Evolutionary conservation across 1,140 invertebrate species (phyloP), one percentile per base, ranked within the genome.

Genomic region (Agrilus planipennis): DNA sequence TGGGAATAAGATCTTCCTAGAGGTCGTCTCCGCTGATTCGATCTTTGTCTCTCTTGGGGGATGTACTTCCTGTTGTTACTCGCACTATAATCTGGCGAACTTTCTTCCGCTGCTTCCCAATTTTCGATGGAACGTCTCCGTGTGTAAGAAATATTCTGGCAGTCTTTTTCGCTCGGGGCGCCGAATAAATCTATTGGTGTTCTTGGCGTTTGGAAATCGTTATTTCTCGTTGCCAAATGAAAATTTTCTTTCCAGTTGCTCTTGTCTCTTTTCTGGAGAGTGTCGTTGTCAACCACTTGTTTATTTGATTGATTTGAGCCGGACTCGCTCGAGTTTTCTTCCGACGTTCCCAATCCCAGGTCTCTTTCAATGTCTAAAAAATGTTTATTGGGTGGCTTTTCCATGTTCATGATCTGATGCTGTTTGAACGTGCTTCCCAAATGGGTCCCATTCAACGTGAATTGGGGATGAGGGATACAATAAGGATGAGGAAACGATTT

Each of bases 311-410:
- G 79, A 49, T 79, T 78, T 44, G 74, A 81, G 0, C 77, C 77
- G 45, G 71, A 77, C 53, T 83, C 81, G 35, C 72, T 84, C 2
- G 73, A 84, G 57, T 79, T 84, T 61, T 79, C 84, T 40, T 75
- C 84, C 1, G 84, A 89, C 3, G 87, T 91, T 0, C 88, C 88
- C 0, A 92, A 63, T 0, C 87, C 88, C 2, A 83, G 68, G 60
- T 92, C 88, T 59, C 88, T 84, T 21, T 92, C 87, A 21, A 76
- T 57, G 50, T 63, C 35, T 20, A 70, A 61, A 57, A 73, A 76
- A 2, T 67, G 67, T 55, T 77, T 77, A 30, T 73, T 74, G n/a
- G 25, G 29, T 31, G 54, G 52, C 7, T 52, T 58, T 4, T 42
- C 38, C 3, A 49, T 16, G 10, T n/a, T 40, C 14, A 42, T n/a